Evolutionary conservation across 2,888 invertebrate genomes (phyloP).

Genomic region (Selenia dentaria): DNA sequence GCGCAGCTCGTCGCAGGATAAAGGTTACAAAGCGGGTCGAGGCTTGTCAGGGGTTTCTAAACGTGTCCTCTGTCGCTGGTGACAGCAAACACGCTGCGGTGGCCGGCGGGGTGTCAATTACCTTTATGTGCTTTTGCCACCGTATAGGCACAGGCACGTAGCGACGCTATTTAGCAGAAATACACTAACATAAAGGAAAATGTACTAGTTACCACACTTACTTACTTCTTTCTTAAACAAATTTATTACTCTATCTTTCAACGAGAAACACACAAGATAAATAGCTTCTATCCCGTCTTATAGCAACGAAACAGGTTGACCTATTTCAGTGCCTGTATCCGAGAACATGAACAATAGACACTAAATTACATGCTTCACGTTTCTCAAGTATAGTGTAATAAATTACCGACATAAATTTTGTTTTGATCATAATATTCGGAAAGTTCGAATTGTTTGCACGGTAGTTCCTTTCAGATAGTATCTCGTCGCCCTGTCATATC

Average conservation of each 20-base stretch:
- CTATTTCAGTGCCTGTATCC: not conserved
- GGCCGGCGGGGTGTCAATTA: slow-evolving; percentile 25
- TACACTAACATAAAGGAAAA: too few relatives aligned
- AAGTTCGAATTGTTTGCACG: slow-evolving; percentile 23
- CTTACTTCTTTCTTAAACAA: too few relatives aligned
- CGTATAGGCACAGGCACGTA: slow-evolving; percentile 11
- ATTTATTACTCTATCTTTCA: too few relatives aligned
- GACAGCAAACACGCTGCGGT: slow-evolving; percentile 21
- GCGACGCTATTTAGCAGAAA: too few relatives aligned
- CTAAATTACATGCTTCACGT: slow-evolving; percentile 17
- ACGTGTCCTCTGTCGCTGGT: slow-evolving; percentile 23
- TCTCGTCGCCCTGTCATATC: slow-evolving; percentile 19
- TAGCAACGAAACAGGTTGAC: slow-evolving; percentile 13
- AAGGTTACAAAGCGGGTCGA: slow-evolving; percentile 29
- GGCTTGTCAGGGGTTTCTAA: slow-evolving; percentile 28
- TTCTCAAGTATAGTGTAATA: slow-evolving; percentile 16
- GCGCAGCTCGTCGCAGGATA: slow-evolving; percentile 20
- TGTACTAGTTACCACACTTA: too few relatives aligned
- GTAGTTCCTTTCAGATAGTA: slow-evolving; percentile 17
- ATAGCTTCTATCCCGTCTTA: slow-evolving; percentile 1
- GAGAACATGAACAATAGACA: slow-evolving; percentile 13
- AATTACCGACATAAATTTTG: slow-evolving; percentile 22
- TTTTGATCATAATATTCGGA: slow-evolving; percentile 22
- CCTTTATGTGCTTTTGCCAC: slow-evolving; percentile 18
- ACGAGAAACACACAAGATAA: not conserved